phyloP scores from a whole-genome alignment of 2,797 vertebrate species.

The Poecilia picta region DNA sequence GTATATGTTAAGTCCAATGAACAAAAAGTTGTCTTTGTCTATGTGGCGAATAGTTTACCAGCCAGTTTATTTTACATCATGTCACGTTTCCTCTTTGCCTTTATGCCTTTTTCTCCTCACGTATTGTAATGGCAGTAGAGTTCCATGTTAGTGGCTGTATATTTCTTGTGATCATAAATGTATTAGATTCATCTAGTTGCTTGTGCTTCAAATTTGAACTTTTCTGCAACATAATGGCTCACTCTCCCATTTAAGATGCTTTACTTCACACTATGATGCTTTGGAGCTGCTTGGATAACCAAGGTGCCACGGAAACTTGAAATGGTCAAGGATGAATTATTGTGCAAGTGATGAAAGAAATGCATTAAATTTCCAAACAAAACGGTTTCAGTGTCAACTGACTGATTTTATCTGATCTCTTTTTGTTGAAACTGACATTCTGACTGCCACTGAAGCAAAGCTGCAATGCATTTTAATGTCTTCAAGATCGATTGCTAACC shows the following conservation, averaged over 20 bases:
- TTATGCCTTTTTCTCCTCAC: conserved; percentile 36
- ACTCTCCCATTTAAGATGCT: conserved; percentile 42
- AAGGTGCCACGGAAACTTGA: conserved; percentile 48
- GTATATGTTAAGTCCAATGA: conserved; percentile 55
- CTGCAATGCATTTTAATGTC: not conserved
- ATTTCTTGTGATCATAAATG: conserved; percentile 44
- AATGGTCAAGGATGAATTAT: conserved; percentile 47
- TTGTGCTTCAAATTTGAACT: conserved; percentile 51
- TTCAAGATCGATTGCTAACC: not conserved
- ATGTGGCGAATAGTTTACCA: conserved; percentile 25
- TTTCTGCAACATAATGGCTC: conserved; percentile 30
- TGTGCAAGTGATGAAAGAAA: conserved; percentile 63
- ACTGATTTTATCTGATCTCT: conserved; percentile 22
- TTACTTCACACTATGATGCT: conserved; percentile 63
- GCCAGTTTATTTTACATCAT: conserved; percentile 41
- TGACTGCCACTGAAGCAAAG: conserved; percentile 21
- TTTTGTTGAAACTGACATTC: not conserved
- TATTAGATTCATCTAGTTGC: conserved; percentile 44
- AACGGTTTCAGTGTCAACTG: conserved; percentile 14
- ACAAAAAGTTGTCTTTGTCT: conserved; percentile 50
- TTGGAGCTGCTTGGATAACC: conserved; percentile 37
- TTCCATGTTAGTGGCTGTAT: conserved; percentile 23
- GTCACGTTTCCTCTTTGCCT: conserved; percentile 36
- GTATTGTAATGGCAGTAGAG: conserved; percentile 26
- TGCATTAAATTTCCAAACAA: conserved; percentile 70